Base-by-base conservation (phyloP, 2,113 vertebrate genomes). In the Stegastes partitus region DNA sequence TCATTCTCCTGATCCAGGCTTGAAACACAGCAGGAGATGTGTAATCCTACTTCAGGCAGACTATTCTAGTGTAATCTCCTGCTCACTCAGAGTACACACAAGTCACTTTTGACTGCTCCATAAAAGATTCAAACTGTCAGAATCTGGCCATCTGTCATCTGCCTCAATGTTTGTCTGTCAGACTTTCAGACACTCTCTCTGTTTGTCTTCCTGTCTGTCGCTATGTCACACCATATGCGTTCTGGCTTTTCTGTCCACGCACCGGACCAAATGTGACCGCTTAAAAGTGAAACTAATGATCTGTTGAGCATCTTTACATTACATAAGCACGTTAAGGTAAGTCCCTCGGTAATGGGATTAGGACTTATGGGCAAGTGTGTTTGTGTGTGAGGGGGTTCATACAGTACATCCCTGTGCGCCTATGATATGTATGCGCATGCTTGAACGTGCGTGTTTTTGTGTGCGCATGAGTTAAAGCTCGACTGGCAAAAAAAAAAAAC, bases 1-100 rank as follows among this genome's bases (percentile, higher is more conserved):
- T 79, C 79, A 63, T 65, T 79, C 68, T 85, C 59, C 84, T 87
- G 73, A 89, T 88, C 88, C 77, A 82, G 70, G 67, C 83, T 87
- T 62, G 64, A 82, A 79, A 80, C 74, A 61, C 85, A 89, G 87
- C 88, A 91, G 91, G 92, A 77, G 75, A 79, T 67, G 66, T 85
- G 67, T 90, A 91, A 93, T 87, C 83, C 87, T 71, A 59, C 90
- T 87, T 87, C 67, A 84, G 79, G 77, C 81, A 4, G 68, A 82
- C 84, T 87, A 70, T 81, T 88, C 88, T 81, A 45, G 71, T 72
- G 61, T 89, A 87, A 90, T 89, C 87, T 86, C 63, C 68, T 54
- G 69, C 74, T 89, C 65, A 44, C 82, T 89, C 68, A 68, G 73
- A 82, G 73, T 82, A 83, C 69, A 86, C 87, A 93, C 68, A 68